Evolutionary conservation across 2,888 invertebrate genomes (phyloP).

Genomic region (Lasius platythorax): DNA sequence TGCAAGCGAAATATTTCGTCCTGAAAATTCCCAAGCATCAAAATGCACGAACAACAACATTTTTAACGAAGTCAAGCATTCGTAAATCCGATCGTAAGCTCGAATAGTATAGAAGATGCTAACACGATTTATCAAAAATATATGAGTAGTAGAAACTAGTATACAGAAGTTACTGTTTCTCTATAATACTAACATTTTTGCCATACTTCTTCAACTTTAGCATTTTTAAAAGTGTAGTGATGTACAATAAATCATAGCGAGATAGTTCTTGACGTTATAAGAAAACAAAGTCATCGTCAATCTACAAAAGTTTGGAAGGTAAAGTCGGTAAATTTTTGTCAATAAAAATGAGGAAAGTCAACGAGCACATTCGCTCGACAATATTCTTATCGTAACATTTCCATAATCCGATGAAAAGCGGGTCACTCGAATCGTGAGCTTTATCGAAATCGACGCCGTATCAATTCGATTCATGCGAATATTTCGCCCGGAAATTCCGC

Average conservation of each 20-base stretch:
- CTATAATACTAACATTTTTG: neutral
- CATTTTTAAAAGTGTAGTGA: neutral
- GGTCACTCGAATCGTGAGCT: slow-evolving; percentile 18
- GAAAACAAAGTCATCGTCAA: neutral
- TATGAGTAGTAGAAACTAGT: neutral
- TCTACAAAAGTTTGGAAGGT: neutral
- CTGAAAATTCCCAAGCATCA: neutral
- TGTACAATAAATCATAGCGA: neutral
- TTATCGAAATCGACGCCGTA: slow-evolving; percentile 12
- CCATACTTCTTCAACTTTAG: neutral
- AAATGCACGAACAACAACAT: neutral
- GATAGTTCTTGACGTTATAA: neutral
- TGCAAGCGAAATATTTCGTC: neutral
- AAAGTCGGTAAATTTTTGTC: neutral
- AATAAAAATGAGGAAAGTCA: slow-evolving; percentile 16
- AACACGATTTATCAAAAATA: neutral
- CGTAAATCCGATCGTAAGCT: neutral
- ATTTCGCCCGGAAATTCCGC: slow-evolving; percentile 18
- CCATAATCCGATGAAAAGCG: slow-evolving; percentile 44
- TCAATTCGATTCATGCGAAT: slow-evolving; percentile 34
- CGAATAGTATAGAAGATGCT: neutral
- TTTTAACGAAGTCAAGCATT: neutral
- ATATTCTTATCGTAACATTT: slow-evolving; percentile 48
- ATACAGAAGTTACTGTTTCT: neutral
- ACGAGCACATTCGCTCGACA: slow-evolving; percentile 22